Evolutionary conservation across 2,797 vertebrate genomes (phyloP).

Genomic region (Rhinogobio ventralis): DNA sequence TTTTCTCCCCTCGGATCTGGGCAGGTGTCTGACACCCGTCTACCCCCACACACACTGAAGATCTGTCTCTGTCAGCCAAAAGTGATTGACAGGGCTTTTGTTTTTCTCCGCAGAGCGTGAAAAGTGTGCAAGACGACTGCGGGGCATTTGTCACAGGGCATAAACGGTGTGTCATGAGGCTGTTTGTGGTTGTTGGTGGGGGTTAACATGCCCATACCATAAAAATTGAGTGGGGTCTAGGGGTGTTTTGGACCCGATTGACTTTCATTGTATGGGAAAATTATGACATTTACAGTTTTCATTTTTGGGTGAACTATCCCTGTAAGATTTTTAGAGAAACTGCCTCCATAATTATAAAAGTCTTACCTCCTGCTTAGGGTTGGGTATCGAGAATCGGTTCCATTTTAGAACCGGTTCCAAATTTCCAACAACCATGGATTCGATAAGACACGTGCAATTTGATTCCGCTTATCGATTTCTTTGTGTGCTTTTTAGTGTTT

Average conservation of each 20-base stretch:
- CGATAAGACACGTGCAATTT: no score
- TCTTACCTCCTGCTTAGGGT: background rate
- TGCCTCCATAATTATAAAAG: background rate
- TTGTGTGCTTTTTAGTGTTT: no score
- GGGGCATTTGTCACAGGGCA: slow-evolving; percentile 61
- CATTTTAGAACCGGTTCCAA: no score
- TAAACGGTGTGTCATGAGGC: slow-evolving; percentile 52
- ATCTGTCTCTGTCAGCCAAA: slow-evolving; percentile 63
- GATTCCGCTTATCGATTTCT: no score
- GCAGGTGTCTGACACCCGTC: slow-evolving; percentile 29
- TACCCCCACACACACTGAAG: background rate
- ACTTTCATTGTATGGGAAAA: background rate
- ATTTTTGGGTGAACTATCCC: background rate
- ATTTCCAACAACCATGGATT: no score
- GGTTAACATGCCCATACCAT: slow-evolving; percentile 4
- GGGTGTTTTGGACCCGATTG: background rate
- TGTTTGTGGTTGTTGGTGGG: slow-evolving; percentile 17
- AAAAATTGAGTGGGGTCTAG: background rate
- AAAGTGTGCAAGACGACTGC: slow-evolving; percentile 54
- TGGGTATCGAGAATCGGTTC: no score
- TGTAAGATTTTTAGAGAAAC: background rate
- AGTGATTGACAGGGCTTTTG: slow-evolving; percentile 71
- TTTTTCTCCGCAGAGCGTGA: slow-evolving; percentile 64
- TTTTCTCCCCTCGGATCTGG: slow-evolving; percentile 13
- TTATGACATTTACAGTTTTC: background rate